Evolutionary conservation across 2,888 invertebrate species (phyloP), one percentile per base, ranked within the genome.

Genomic region (Drosophila peninsularis): DNA sequence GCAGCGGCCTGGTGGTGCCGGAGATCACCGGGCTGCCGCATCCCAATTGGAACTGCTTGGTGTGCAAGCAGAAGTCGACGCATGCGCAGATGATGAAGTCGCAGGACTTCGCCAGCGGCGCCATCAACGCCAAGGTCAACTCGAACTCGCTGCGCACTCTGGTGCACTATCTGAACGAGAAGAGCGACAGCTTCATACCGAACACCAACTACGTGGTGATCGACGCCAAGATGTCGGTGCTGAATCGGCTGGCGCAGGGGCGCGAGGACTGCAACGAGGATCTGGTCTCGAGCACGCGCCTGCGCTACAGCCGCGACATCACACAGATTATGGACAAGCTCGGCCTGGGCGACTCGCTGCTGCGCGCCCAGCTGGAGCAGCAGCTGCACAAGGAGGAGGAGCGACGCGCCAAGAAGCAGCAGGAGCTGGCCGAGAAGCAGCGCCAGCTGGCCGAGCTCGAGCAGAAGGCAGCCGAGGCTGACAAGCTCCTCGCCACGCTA

Each of bases 21-120:
- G 93, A 93, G 11, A 93, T 94, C 78, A 95, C 95, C 6, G 92
- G 95, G 44, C 92, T 95, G 62, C 93, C 93, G 63, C 91, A 92
- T 10, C 94, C 95, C 0, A 90, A 93, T 3, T 96, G 96, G 96
- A 93, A 94, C 75, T 96, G 96, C 88, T 93, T 94, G 79, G 93
- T 92, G 78, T 96, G 96, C 90, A 93, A 90, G 53, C 87, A 91
- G 53, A 90, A 91, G 47, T 91, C 91, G 0, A 80, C 90, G 41
- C 89, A 91, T 56, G 86, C 86, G 10, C 91, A 92, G 79, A 91
- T 91, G 89, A 77, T 82, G 30, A 92, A 92, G 67, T 84, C 90
- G 3, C 91, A 92, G 79, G 91, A 92, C 62, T 90, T 92, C 32
- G 91, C 91, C 32, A 80, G 88, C 5, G 91, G 91, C 3, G 88